Conservation (phyloP, 2,888 invertebrate genomes). For the Hanleya hanleyi region DNA sequence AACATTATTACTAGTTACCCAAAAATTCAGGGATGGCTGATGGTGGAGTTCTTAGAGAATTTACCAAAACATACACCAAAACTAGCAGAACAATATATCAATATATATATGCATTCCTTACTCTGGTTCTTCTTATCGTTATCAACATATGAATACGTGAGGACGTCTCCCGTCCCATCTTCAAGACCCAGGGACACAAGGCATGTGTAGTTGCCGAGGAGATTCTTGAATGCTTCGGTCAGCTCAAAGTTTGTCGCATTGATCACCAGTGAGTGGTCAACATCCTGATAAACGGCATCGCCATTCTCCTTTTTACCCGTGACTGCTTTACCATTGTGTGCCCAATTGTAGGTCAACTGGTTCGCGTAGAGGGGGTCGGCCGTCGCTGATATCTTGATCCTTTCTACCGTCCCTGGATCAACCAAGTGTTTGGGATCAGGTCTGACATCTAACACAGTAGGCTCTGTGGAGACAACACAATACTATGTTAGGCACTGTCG, state of each 20-base stretch:
- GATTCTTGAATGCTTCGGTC: background rate
- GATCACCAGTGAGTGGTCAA: background rate
- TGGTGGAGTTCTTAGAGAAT: no score
- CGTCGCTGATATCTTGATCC: background rate
- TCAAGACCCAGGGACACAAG: background rate
- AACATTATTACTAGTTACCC: no score
- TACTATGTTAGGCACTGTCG: no score
- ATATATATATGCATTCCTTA: no score
- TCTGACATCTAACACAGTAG: background rate
- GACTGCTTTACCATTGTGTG: background rate
- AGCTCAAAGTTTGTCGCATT: background rate
- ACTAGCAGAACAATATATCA: no score
- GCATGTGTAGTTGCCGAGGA: constrained; percentile 3
- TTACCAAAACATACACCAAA: no score
- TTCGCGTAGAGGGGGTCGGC: background rate
- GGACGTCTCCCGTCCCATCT: background rate
- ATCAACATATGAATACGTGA: background rate
- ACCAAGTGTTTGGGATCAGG: background rate
- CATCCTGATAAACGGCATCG: background rate
- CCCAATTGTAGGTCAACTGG: background rate
- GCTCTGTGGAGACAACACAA: no score
- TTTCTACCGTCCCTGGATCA: background rate
- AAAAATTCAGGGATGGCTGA: no score
- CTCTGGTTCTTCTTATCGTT: no score
- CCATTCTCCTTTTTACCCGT: background rate